Conservation (phyloP, 2,113 vertebrate genomes). For the Pimephales promelas region DNA sequence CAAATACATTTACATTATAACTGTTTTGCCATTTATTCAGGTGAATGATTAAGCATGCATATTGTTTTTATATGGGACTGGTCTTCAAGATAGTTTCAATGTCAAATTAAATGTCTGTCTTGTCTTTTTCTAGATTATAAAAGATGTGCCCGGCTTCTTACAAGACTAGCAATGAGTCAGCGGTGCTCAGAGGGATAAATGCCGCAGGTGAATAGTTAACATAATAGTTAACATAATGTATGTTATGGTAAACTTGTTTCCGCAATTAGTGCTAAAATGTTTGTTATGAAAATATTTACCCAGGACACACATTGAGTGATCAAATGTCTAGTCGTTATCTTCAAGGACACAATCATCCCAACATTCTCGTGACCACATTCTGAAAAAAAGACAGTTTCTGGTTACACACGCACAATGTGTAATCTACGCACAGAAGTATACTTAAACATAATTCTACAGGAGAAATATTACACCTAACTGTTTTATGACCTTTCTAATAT, state of each 20-base stretch:
- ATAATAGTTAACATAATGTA: conserved; percentile 44
- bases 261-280: neutral
- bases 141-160: conserved; percentile 92
- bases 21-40: neutral
- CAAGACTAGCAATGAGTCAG: conserved; percentile 87
- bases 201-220: conserved; percentile 60
- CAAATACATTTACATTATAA: conserved; percentile 15
- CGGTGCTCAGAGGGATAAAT: conserved; percentile 84
- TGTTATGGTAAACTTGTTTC: neutral
- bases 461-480: conserved; percentile 24
- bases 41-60: neutral
- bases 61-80: neutral
- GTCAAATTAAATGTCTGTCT: conserved; percentile 21
- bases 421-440: conserved; percentile 6
- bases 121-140: conserved; percentile 82
- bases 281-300: conserved; percentile 28
- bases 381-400: conserved; percentile 33
- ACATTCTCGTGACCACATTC: neutral
- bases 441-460: neutral
- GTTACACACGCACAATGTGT: neutral
- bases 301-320: conserved; percentile 17
- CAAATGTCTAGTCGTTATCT: conserved; percentile 5
- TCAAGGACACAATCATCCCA: neutral
- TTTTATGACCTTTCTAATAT: conserved; percentile 35
- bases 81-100: neutral